Conservation (phyloP, 1,140 invertebrate species). For the Habropoda laboriosa region DNA sequence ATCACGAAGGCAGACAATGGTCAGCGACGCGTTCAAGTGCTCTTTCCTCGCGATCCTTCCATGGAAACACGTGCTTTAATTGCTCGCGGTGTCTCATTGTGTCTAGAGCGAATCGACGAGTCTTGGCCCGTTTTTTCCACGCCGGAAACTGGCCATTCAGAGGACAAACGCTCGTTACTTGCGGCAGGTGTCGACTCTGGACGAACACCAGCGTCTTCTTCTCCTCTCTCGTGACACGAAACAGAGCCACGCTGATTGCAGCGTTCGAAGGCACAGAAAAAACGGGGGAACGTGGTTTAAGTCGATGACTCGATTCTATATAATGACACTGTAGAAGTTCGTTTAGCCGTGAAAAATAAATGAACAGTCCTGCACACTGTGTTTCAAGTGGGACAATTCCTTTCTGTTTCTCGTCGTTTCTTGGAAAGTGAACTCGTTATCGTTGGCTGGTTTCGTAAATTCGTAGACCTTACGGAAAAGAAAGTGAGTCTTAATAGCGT, state of each 20-base stretch:
- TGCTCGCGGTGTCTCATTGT: not conserved
- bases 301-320: not conserved
- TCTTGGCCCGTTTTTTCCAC: not conserved
- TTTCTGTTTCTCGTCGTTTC: not conserved
- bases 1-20: too few relatives aligned
- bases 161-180: conserved; percentile 46
- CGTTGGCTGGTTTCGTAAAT: conserved; percentile 5
- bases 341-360: conserved; percentile 28
- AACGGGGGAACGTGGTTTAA: not conserved
- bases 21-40: too few relatives aligned
- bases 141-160: conserved; percentile 38
- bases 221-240: conserved; percentile 25
- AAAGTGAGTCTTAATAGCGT: conserved; percentile 4
- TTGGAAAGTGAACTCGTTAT: not conserved
- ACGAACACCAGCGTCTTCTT: conserved; percentile 20
- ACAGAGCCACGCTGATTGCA: conserved; percentile 23
- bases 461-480: not conserved
- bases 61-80: conserved; percentile 32
- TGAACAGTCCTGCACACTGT: not conserved
- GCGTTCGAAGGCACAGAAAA: not conserved
- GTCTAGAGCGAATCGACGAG: not conserved
- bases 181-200: conserved; percentile 18
- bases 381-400: not conserved
- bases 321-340: not conserved
- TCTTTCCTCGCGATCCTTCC: not conserved